Percentiles rank a stretch among this genome's conserved stretches.
Evolutionary conservation across 2,888 invertebrate species (phyloP).

Genomic region (Amphiduros pacificus): DNA sequence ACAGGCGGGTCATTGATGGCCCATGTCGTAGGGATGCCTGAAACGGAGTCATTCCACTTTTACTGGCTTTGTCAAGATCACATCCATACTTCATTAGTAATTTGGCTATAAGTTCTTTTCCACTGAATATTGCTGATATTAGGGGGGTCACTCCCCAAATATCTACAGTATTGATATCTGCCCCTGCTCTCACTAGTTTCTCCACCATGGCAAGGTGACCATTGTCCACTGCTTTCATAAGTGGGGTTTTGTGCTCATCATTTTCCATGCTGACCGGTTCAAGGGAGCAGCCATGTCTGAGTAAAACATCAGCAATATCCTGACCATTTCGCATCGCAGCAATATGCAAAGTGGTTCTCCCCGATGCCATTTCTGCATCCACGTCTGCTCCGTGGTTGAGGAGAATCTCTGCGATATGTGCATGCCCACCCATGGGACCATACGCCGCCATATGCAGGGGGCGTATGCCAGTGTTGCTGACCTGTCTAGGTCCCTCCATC

Average conservation of each 20-base stretch:
- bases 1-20: too few species aligned
- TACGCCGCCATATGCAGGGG: conserved; percentile 23
- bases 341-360: conserved; percentile 19
- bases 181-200: conserved; percentile 28
- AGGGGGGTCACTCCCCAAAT: conserved; percentile 32
- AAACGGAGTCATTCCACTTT: too few species aligned
- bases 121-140: too few species aligned
- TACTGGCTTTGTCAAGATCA: too few species aligned
- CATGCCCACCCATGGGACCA: conserved; percentile 12
- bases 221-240: conserved; percentile 30
- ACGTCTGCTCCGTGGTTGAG: conserved; percentile 19
- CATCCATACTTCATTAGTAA: too few species aligned
- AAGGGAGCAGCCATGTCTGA: conserved; percentile 26
- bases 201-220: conserved; percentile 28
- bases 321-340: conserved; percentile 15
- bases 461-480: conserved; percentile 3
- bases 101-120: too few species aligned
- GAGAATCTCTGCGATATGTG: conserved; percentile 13
- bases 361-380: conserved; percentile 8
- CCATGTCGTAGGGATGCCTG: too few species aligned
- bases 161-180: conserved; percentile 31
- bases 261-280: conserved; percentile 23
- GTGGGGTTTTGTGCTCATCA: conserved; percentile 32
- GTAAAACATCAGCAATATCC: conserved; percentile 28
- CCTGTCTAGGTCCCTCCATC: not conserved